Conservation (phyloP, 2,888 invertebrate genomes). For the Tipula confusa region DNA sequence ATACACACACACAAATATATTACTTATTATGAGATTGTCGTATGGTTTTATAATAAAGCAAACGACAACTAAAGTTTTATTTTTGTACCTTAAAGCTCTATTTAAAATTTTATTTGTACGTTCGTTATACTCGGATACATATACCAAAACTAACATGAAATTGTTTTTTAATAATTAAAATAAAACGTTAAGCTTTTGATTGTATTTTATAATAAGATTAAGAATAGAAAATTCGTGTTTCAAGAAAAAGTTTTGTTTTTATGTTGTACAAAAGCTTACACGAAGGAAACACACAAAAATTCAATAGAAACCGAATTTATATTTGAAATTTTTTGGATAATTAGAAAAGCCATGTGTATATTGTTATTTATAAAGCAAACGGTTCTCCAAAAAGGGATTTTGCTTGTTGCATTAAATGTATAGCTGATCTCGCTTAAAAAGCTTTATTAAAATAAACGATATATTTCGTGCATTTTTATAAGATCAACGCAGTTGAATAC, state of each 20-base stretch:
- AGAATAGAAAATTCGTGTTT: neutral
- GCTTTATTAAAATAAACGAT: too few species aligned
- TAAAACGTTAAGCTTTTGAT: neutral
- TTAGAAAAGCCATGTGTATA: neutral
- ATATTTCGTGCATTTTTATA: too few species aligned
- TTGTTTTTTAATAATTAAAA: slow-evolving; percentile 15
- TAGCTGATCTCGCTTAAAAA: too few species aligned
- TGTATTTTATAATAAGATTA: slow-evolving; percentile 12
- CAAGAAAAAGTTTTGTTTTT: neutral
- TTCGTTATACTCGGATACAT: neutral
- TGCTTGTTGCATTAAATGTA: too few species aligned
- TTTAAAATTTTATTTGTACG: neutral
- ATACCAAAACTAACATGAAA: neutral
- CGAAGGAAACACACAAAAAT: neutral
- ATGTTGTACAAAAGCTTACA: neutral
- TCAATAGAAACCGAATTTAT: neutral
- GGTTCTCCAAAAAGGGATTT: too few species aligned
- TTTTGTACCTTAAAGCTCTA: neutral
- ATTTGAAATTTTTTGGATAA: slow-evolving; percentile 7
- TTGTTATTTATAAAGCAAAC: too few species aligned
- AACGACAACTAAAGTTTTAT: neutral
- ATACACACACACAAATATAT: too few species aligned
- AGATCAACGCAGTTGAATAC: too few species aligned
- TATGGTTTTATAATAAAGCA: too few species aligned
- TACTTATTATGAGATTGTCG: too few species aligned